Evolutionary conservation across 2,888 invertebrate species (phyloP).

Genomic region (Therioaphis trifolii): DNA sequence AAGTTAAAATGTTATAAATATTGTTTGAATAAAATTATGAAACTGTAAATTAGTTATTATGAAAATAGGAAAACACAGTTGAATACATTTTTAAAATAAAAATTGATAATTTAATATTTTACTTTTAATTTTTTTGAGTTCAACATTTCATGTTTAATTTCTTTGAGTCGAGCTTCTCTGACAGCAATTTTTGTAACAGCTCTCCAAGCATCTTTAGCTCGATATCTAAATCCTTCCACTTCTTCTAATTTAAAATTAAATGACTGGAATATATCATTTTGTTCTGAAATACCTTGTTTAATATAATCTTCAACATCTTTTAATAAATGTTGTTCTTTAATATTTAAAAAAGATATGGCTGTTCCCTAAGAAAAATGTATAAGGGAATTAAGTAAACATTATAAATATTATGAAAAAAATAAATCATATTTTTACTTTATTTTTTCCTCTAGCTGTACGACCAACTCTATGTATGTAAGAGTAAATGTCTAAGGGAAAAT

Average conservation of each 20-base stretch:
- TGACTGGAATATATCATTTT: conserved; percentile 75
- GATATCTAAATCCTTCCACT: conserved; percentile 94
- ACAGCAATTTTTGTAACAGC: conserved; percentile 94
- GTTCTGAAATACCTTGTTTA: conserved; percentile 74
- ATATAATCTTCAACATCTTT: conserved; percentile 81
- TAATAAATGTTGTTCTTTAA: conserved; percentile 80
- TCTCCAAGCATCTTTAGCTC: conserved; percentile 94
- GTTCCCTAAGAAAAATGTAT: conserved; percentile 76
- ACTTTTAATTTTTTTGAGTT: conserved; percentile 91
- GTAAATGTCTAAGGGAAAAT: conserved; percentile 90
- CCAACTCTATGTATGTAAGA: conserved; percentile 97
- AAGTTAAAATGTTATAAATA: no score
- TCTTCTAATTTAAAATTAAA: conserved; percentile 96
- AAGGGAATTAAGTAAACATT: conserved; percentile 41
- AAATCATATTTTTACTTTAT: conserved; percentile 72
- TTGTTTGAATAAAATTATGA: no score
- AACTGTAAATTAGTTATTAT: no score
- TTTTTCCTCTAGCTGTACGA: conserved; percentile 87
- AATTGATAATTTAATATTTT: conserved; percentile 57
- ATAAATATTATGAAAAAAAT: conserved; percentile 5
- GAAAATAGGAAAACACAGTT: no score
- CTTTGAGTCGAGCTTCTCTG: conserved; percentile 91
- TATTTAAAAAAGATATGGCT: conserved; percentile 88
- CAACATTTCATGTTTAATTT: conserved; percentile 93
- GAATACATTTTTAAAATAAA: not conserved